Conservation (phyloP, 35 echinoderm and acorn worm genomes). For the Ptychodera flava region DNA sequence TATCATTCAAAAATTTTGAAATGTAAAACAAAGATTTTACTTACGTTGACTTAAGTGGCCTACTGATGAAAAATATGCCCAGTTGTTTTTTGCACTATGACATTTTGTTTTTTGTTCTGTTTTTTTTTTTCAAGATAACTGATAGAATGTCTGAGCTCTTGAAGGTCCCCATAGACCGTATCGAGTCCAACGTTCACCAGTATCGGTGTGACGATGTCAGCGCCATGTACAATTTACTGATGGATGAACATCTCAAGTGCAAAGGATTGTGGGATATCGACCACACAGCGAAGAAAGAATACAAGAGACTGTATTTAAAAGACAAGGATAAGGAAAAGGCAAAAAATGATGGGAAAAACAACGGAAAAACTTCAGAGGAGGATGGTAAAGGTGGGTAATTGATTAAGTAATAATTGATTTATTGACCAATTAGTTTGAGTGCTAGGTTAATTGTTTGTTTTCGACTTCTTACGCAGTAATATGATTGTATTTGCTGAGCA, state of each 20-base stretch:
- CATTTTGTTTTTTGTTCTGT: background rate
- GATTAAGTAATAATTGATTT: background rate
- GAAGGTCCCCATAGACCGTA: conserved; percentile 30
- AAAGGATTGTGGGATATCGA: conserved; percentile 64
- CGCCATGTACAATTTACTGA: conserved; percentile 78
- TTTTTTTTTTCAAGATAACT: conserved; percentile 35
- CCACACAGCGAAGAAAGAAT: conserved; percentile 45
- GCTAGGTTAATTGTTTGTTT: background rate
- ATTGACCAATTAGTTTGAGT: background rate
- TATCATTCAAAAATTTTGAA: no score
- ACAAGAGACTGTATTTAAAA: background rate
- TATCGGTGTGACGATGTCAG: conserved; percentile 57
- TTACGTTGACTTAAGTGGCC: no score
- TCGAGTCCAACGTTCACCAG: conserved; percentile 56
- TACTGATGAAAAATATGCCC: no score
- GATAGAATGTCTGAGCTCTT: conserved; percentile 60
- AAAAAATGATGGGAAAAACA: background rate
- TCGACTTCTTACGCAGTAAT: background rate
- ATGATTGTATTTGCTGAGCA: no score
- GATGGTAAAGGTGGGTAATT: background rate
- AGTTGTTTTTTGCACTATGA: no score
- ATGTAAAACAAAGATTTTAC: no score
- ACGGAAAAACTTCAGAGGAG: background rate
- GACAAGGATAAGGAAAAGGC: no score
- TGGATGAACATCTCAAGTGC: conserved; percentile 45